phyloP scores from a whole-genome alignment of 2,113 vertebrate genomes.

The Carlito syrichta region DNA sequence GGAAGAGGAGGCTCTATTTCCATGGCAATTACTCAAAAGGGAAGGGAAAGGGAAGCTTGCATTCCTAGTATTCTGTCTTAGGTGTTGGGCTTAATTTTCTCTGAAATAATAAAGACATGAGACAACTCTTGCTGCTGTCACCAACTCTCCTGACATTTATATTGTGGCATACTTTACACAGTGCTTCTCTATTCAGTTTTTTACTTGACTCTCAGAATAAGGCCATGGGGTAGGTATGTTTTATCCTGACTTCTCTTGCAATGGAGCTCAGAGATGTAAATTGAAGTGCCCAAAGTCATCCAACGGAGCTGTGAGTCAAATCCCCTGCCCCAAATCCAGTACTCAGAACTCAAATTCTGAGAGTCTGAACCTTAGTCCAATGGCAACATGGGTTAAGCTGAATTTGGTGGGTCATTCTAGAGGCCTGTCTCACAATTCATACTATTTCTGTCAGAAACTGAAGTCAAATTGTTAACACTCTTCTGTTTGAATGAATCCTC shows the following conservation, averaged over 20 bases:
- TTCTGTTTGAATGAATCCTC: background rate
- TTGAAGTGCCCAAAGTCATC: background rate
- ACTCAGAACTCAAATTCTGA: background rate
- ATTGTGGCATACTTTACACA: background rate
- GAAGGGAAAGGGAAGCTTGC: background rate
- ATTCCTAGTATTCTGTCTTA: background rate
- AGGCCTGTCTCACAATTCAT: background rate
- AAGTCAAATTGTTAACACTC: background rate
- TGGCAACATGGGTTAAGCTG: background rate
- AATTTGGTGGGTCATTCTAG: background rate
- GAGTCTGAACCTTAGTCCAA: background rate
- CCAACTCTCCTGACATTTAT: too few relatives aligned
- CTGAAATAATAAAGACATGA: background rate
- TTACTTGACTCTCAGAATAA: background rate
- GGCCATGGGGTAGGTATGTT: background rate
- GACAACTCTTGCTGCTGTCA: background rate
- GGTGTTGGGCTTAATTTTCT: background rate
- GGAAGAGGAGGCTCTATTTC: background rate
- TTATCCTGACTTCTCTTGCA: background rate
- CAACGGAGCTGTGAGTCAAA: background rate
- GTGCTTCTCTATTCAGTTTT: background rate
- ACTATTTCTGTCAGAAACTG: background rate
- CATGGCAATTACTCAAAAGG: background rate
- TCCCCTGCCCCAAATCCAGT: background rate
- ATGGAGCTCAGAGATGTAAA: background rate